These are phyloP conservation scores for Sepioteuthis lessoniana DNA, from an alignment of 2,888 invertebrate species.

Conservation along the genomic window DNA sequence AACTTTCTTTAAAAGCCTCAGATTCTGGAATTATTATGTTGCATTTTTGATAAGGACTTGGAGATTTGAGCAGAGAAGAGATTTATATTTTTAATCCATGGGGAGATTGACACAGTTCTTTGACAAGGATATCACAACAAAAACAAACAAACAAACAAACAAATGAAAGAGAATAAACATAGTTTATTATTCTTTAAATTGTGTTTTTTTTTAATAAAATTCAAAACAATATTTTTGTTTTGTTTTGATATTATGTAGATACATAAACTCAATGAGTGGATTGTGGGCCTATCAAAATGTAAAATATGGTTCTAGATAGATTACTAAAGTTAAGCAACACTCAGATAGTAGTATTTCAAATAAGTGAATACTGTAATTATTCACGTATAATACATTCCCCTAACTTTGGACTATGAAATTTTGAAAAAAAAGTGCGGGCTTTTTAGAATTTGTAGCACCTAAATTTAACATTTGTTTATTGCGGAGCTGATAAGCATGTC, in stretches of 20 bases:
- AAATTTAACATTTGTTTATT: too few species aligned
- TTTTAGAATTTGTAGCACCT: too few species aligned
- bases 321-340: neutral
- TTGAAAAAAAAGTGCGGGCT: too few species aligned
- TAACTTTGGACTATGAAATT: too few species aligned
- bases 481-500: too few species aligned
- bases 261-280: neutral
- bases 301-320: neutral
- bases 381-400: too few species aligned
- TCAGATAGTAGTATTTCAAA: neutral
- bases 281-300: too few species aligned
- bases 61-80: neutral
- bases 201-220: neutral
- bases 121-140: neutral
- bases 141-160: too few species aligned
- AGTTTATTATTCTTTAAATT: neutral
- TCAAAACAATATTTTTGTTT: neutral
- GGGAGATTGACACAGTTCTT: neutral
- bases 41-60: neutral
- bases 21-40: constrained; percentile 6
- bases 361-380: neutral
- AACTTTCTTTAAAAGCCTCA: neutral
- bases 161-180: neutral
- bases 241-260: neutral
- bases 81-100: neutral